Base-by-base conservation (phyloP, 2,888 invertebrate genomes). In the Drosophila prostipennis region DNA sequence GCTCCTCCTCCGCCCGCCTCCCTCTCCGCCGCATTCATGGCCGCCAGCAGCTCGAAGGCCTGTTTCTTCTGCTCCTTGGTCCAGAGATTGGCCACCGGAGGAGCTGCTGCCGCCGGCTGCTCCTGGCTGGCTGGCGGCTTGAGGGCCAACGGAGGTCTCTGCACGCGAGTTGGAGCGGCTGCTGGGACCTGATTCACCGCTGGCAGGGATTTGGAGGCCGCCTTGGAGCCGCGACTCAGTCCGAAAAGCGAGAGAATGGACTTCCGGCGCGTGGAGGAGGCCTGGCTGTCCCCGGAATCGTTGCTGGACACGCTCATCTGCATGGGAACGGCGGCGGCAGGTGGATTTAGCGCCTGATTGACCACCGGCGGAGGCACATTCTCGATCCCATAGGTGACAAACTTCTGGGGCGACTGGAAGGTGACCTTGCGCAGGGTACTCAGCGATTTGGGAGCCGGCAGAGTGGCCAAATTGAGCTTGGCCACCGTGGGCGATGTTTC, bases 21-120 rank as follows among this genome's bases (percentile, higher is more conserved):
- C 70, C 68, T 81, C 60, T 73, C 87, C 3, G 85, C 84, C 0
- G 90, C 89, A 80, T 91, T 92, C 91, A 92, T 91, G 7, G 90
- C 90, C 2, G 92, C 92, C 54, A 92, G 74, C 80, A 92, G 73
- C 59, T 91, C 91, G 63, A 92, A 92, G 2, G 92, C 91, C 10
- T 89, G 89, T 71, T 91, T 91, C 57, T 71, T 71, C 14, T 92
- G 89, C 64, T 92, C 91, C 63, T 72, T 87, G 8, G 90, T 91
- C 92, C 92, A 92, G 42, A 89, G 80, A 40, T 78, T 89, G 19
- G 82, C 80, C 13, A 91, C 61, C 13, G 74, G 63, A 5, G 72
- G 74, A 13, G 36, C 36, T 5, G 54, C 19, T 19, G 19, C 19
- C 19, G 60, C 6, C 26, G 65, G 23, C 6, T 32, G 61, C n/a